A percentile compares a stretch with the other conserved stretches of the same genome.
These are phyloP conservation scores for Hemicentrotus pulcherrimus DNA, from an alignment of 35 echinoderm and acorn worm genomes.

Conservation along the genomic window DNA sequence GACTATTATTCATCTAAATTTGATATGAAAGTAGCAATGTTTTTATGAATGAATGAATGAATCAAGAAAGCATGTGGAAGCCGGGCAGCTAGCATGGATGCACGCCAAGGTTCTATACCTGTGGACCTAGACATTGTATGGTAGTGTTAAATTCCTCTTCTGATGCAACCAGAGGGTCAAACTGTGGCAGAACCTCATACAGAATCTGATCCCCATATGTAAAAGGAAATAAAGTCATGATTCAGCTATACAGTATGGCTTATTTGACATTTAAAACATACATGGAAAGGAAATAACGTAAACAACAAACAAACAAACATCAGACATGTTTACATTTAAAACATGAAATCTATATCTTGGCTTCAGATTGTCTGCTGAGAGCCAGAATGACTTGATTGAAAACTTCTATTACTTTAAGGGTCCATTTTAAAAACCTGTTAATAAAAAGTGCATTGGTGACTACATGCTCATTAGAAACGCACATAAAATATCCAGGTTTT, in stretches of 20 bases:
- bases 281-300: neutral
- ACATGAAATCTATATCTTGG: too few species aligned
- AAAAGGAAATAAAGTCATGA: neutral
- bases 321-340: too few species aligned
- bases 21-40: neutral
- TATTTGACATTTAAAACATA: neutral
- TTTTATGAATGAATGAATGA: neutral
- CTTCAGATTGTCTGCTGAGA: too few species aligned
- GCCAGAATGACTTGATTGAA: too few species aligned
- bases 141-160: constrained; percentile 35
- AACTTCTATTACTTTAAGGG: too few species aligned
- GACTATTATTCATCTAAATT: neutral
- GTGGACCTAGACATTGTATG: constrained; percentile 36
- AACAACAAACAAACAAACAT: neutral
- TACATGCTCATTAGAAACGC: too few species aligned
- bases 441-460: too few species aligned
- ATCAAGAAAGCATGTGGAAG: neutral
- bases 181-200: constrained; percentile 23
- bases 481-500: too few species aligned
- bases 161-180: constrained; percentile 11
- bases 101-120: constrained; percentile 20
- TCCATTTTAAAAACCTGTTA: too few species aligned
- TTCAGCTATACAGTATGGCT: neutral
- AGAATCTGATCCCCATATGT: neutral
- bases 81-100: neutral